A percentile compares a stretch with the other conserved stretches of the same genome.
phyloP scores from a whole-genome alignment of 2,888 invertebrate genomes.

The Xestoiulus laeticollis region DNA sequence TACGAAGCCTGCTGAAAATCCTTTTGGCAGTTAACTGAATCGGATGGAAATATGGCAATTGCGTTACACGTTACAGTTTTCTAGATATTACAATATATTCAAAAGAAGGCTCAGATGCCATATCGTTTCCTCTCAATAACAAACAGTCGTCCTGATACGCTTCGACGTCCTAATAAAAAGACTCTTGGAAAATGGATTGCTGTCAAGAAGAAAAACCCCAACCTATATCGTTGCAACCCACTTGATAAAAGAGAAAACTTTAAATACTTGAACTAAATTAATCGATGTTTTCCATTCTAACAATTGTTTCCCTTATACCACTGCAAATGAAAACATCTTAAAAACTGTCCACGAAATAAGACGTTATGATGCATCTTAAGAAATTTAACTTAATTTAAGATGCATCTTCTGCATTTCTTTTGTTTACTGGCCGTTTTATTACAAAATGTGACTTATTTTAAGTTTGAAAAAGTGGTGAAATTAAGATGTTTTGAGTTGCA shows the following conservation, averaged over 20 bases:
- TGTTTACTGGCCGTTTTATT: too few relatives aligned
- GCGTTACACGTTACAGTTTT: not conserved
- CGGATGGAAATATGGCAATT: conserved; percentile 37
- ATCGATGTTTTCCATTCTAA: not conserved
- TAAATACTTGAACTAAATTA: not conserved
- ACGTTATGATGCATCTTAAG: too few relatives aligned
- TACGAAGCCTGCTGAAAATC: conserved; percentile 22
- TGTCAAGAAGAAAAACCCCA: not conserved
- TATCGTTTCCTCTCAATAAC: conserved; percentile 15
- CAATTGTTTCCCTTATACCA: not conserved
- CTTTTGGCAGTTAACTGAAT: conserved; percentile 37
- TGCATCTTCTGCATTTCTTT: too few relatives aligned
- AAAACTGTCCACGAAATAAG: too few relatives aligned
- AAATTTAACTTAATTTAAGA: too few relatives aligned
- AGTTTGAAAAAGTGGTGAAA: too few relatives aligned
- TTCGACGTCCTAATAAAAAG: conserved; percentile 6
- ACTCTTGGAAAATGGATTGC: not conserved
- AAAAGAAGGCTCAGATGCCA: not conserved
- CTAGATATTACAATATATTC: not conserved
- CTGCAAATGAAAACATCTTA: not conserved
- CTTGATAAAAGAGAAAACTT: conserved; percentile 3
- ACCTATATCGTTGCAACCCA: not conserved
- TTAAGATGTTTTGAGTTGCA: too few relatives aligned
- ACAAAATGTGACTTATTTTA: too few relatives aligned
- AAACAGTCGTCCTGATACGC: not conserved